A percentile compares a stretch with the other conserved stretches of the same genome.
Conservation (phyloP, 1,140 invertebrate genomes). For the Anadara kagoshimensis region DNA sequence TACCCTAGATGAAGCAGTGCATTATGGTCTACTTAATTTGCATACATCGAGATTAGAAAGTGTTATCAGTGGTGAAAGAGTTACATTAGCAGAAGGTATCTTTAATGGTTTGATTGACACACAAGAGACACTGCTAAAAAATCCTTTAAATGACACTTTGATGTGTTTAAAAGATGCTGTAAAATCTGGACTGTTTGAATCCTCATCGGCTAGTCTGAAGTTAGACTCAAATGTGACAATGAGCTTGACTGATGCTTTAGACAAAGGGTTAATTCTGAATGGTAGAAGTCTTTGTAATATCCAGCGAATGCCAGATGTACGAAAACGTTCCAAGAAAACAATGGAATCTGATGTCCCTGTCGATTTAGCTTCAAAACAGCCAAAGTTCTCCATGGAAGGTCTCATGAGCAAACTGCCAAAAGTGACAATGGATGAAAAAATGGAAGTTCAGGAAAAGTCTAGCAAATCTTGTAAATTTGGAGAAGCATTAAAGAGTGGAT, state of each 20-base stretch:
- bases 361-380: constrained; percentile 11
- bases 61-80: constrained; percentile 83
- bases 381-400: constrained; percentile 2
- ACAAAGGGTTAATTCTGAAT: constrained; percentile 32
- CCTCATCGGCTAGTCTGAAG: constrained; percentile 76
- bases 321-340: constrained; percentile 10
- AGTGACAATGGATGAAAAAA: background rate
- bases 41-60: constrained; percentile 88
- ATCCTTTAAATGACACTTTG: constrained; percentile 73
- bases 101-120: constrained; percentile 88
- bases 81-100: constrained; percentile 77
- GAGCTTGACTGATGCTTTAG: constrained; percentile 20
- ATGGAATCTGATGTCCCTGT: background rate
- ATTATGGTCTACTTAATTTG: constrained; percentile 85
- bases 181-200: constrained; percentile 88
- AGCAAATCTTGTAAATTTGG: constrained; percentile 19
- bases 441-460: too few species aligned
- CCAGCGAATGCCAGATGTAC: constrained; percentile 14
- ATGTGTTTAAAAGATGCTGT: constrained; percentile 88
- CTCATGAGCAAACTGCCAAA: background rate
- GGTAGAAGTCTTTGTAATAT: constrained; percentile 37
- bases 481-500: constrained; percentile 40
- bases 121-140: constrained; percentile 73
- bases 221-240: constrained; percentile 5
- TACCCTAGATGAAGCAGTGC: constrained; percentile 71